Base-by-base conservation (phyloP, 2,113 vertebrate species). In the Pteropus alecto region DNA sequence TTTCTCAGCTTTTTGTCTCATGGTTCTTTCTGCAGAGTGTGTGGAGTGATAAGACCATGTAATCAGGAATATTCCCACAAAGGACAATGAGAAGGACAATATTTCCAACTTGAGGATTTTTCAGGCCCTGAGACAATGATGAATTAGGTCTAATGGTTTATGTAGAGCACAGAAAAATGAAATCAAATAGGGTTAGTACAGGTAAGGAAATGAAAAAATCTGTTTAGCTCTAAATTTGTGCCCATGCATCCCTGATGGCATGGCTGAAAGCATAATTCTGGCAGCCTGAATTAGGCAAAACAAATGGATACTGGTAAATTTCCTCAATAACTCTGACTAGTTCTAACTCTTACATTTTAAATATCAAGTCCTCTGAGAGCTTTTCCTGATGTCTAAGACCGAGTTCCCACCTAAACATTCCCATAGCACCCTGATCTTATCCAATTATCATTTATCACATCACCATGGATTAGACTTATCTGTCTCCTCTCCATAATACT, bases 81-180 rank as follows among this genome's bases (percentile, higher is more conserved):
- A 89, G 41, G 16, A 83, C 19, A 84, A 46, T 61, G 6, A 70
- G 81, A 91, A 93, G 63, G 19, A 79, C 41, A 86, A 0, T 82
- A 28, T 91, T 85, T 90, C 61, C 83, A 79, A 14, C n/a, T 70
- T 93, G 16, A 84, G 38, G n/a, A 77, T 74, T 96, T 94, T 94
- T 96, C 33, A 65, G 33, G 12, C 22, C 26, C 74, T 83, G 11
- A 86, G 60, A 71, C 22, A 35, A 3, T 70, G 33, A 70, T 85
- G 70, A 90, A 30, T 79, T 91, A 82, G 35, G 28, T n/a, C 43
- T 85, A 24, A 67, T 56, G n/a, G 21, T 83, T 86, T 96, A 86
- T 30, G 33, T 26, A 90, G 76, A 91, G 33, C 46, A 77, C n/a
- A 76, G 78, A 94, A 43, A 92, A 92, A 78, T 65, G 30, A 70